Base-by-base conservation (phyloP, 2,113 vertebrate species). In the Menidia beryllina region DNA sequence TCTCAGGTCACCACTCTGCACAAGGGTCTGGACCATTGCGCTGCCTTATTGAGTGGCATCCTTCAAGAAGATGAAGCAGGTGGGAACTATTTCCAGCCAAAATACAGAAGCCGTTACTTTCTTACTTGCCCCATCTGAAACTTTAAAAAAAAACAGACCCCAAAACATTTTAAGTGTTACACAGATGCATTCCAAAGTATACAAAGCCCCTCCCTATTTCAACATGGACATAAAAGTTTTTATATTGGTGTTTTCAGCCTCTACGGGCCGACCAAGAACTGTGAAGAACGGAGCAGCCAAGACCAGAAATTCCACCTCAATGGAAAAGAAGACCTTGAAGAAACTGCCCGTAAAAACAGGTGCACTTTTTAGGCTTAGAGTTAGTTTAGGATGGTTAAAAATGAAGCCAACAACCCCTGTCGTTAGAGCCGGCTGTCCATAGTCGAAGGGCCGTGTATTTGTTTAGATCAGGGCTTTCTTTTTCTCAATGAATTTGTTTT, bases 1-100 rank as follows among this genome's bases (percentile, higher is more conserved):
- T 24, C 20, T 39, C 75, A 99, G 97, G 94, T 94, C 36, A 82
- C 81, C 49, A 62, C 79, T 11, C 30, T 95, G 43, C 91, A 94
- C 51, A 68, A 84, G 11, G 96, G 95, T 6, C 93, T 98, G 78
- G 95, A 96, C 68, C 94, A 87, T 10, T 98, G 96, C 91, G 95
- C 96, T 30, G 91, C 94, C 75, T 92, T 99, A 78, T 92, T 98
- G 26, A 81, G 86, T 66, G 93, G 84, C 63, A 93, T 97, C 59
- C 93, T 98, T 30, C 91, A 94, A 79, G 93, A 89, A 49, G 95
- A 96, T 0, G 60, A 79, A 19, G 20, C 88, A 93, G 95, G 95
- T 96, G 72, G 68, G 82, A 54, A 34, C 7, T 5, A 34, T 34
- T 30, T 30, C 30, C 30, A 30, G 30, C 8, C 30, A 30, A 5